Percentiles rank a stretch among this genome's conserved stretches.
phyloP scores from a whole-genome alignment of 2,888 invertebrate species.

The Noctua pronuba region DNA sequence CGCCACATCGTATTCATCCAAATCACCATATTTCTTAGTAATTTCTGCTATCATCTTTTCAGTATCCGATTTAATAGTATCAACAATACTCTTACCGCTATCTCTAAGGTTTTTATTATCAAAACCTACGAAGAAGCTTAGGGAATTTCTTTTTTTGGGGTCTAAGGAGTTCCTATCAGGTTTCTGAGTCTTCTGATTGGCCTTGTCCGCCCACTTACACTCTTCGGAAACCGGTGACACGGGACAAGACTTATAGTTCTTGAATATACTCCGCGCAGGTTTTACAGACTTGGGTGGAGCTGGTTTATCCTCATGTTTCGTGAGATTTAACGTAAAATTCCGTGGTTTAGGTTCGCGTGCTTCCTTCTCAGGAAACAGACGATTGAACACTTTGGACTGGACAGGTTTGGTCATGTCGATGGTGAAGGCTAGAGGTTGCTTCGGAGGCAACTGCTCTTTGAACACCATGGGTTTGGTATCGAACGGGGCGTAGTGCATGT shows the following conservation, averaged over 20 bases:
- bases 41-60: conserved; percentile 92
- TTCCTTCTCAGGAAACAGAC: conserved; percentile 84
- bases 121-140: conserved; percentile 92
- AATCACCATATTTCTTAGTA: conserved; percentile 91
- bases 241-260: conserved; percentile 94
- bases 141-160: conserved; percentile 90
- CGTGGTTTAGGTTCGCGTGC: conserved; percentile 75
- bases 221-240: conserved; percentile 96
- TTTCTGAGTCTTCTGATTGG: conserved; percentile 69
- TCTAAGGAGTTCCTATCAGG: conserved; percentile 83
- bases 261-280: conserved; percentile 89
- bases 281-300: conserved; percentile 78
- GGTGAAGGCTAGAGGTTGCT: conserved; percentile 79
- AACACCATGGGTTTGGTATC: conserved; percentile 80
- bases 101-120: conserved; percentile 86
- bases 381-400: conserved; percentile 85
- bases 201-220: conserved; percentile 91
- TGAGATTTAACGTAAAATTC: conserved; percentile 85
- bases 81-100: conserved; percentile 90
- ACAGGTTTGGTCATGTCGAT: conserved; percentile 82
- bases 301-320: conserved; percentile 80
- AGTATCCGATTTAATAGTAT: conserved; percentile 91
- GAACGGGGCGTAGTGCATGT: conserved; percentile 75
- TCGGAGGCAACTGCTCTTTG: conserved; percentile 81
- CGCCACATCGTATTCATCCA: conserved; percentile 86